Evolutionary conservation across 2,888 invertebrate species (phyloP).

Genomic region (Hipparchia sbordonii): DNA sequence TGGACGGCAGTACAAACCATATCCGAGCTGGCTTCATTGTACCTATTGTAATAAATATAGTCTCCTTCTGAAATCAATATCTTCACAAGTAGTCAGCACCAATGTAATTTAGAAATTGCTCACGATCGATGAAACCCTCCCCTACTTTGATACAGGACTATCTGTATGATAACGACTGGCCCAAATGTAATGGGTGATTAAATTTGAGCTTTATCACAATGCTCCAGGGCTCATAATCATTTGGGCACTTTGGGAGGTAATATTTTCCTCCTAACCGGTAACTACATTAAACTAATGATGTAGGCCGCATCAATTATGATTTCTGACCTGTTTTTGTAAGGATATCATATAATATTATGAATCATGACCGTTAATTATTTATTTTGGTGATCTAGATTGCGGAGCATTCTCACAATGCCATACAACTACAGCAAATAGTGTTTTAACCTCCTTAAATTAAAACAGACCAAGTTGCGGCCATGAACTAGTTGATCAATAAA

Average conservation of each 20-base stretch:
- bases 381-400: too few relatives aligned
- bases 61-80: background rate
- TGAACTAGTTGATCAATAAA: too few relatives aligned
- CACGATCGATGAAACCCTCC: background rate
- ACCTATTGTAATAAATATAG: too few relatives aligned
- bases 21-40: too few relatives aligned
- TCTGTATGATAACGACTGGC: conserved; percentile 6
- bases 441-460: too few relatives aligned
- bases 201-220: conserved; percentile 3
- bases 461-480: too few relatives aligned
- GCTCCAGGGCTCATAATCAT: background rate
- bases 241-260: conserved; percentile 28
- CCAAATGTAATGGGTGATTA: background rate
- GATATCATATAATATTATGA: background rate
- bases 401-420: too few relatives aligned
- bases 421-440: too few relatives aligned
- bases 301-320: conserved; percentile 36
- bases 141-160: conserved; percentile 6
- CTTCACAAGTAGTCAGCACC: background rate
- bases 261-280: conserved; percentile 43
- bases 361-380: too few relatives aligned
- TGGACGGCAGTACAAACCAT: background rate
- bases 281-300: conserved; percentile 45
- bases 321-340: conserved; percentile 24
- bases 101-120: conserved; percentile 6